A percentile compares a stretch with the other conserved stretches of the same genome.
phyloP scores from a whole-genome alignment of 2,113 vertebrate genomes.

The Phocoena sinus region DNA sequence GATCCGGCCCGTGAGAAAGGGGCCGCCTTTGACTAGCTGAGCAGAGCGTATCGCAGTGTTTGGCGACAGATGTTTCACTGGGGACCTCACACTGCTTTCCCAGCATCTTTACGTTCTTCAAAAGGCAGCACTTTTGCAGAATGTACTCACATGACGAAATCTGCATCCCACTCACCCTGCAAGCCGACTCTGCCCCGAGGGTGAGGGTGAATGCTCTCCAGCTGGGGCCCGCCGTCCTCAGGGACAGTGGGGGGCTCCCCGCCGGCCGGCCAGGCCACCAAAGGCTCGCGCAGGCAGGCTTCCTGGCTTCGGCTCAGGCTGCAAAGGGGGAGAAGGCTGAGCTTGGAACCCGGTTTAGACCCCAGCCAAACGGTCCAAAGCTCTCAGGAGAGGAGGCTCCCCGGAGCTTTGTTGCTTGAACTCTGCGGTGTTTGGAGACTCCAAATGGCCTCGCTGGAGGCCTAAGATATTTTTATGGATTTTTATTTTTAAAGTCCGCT shows the following conservation, averaged over 20 bases:
- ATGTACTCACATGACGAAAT: neutral
- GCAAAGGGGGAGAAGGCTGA: too few species aligned
- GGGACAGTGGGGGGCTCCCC: accelerated
- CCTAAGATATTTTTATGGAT: neutral
- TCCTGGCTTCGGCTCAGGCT: neutral
- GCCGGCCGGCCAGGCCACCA: accelerated
- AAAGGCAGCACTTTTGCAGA: neutral
- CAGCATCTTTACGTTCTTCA: neutral
- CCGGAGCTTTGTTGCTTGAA: neutral
- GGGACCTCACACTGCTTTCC: neutral
- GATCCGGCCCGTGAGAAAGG: neutral
- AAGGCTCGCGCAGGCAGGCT: neutral
- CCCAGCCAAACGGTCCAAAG: neutral
- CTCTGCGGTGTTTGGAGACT: neutral
- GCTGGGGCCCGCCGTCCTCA: accelerated
- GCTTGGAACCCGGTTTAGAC: neutral
- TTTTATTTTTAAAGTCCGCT: neutral
- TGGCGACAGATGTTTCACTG: accelerated
- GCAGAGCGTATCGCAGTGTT: accelerated
- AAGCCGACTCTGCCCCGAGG: neutral
- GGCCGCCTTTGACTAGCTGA: neutral
- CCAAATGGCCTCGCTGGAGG: neutral
- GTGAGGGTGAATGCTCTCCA: neutral
- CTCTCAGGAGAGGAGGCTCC: neutral
- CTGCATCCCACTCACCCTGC: too few species aligned